Base-by-base conservation (phyloP, 2,888 invertebrate species). In the Proisotoma minuta region DNA sequence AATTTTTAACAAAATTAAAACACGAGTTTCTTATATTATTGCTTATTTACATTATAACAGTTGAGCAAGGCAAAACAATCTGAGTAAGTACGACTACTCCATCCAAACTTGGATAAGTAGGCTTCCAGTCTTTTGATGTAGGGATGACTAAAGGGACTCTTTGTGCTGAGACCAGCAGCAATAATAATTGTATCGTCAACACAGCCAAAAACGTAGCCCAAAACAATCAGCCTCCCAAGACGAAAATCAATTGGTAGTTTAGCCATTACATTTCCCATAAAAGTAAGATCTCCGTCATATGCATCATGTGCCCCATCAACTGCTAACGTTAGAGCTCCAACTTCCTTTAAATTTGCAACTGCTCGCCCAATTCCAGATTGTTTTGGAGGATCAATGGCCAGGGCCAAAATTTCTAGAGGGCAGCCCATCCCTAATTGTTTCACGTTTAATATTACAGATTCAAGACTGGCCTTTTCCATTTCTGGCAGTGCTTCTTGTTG, bases 341-440 rank as follows among this genome's bases (percentile, higher is more conserved):
- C 86, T 82, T 89, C 91, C 81, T 95, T 96, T 2, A 97, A 80
- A 43, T 85, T 80, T n/a, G 91, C 82, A 68, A 96, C 82, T 0
- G 94, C 91, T 59, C 85, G 83, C 65, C 86, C 84, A 71, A 97
- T 88, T 75, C 91, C 89, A 23, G 83, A 82, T 39, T 92, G 80
- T 76, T 90, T 85, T 0, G 97, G 97, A 18, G 94, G 92, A 74
- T 91, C 87, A 77, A 97, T 81, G 1, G 94, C 90, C 28, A 91
- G 78, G 0, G 89, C 91, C 0, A 97, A 80, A 27, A 96, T 83
- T 28, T 87, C 85, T 29, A 89, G 89, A 0, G 90, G 87, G 65
- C 84, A 82, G 20, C 89, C 90, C 82, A 94, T 85, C 51, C 91
- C 84, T 53, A 97, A 77, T 75, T 87, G 77, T 77, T 97, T 97